A percentile compares a stretch with the other conserved stretches of the same genome.
These are phyloP conservation scores for Lycaena phlaeas DNA, from an alignment of 2,888 invertebrate genomes.

Conservation along the genomic window DNA sequence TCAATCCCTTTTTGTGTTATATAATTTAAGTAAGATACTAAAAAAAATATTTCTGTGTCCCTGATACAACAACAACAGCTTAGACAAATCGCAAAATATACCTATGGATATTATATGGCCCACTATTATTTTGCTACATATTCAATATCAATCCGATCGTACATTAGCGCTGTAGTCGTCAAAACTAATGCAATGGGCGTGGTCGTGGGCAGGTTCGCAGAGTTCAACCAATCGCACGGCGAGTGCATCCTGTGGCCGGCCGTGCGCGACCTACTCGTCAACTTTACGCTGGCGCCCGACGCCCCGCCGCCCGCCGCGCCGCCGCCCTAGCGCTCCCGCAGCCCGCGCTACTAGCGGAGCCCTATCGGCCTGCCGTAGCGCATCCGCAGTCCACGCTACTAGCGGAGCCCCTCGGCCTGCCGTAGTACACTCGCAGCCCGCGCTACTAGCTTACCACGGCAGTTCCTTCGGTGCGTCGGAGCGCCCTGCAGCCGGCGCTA, in stretches of 20 bases:
- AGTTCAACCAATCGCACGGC: constrained; percentile 82
- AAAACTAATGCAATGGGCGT: too few relatives aligned
- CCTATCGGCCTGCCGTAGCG: not conserved
- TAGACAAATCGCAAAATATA: too few relatives aligned
- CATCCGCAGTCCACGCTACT: not conserved
- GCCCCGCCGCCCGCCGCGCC: constrained; percentile 70
- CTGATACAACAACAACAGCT: too few relatives aligned
- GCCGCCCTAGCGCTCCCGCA: constrained; percentile 37
- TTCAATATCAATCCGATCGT: too few relatives aligned
- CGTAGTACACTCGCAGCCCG: not conserved
- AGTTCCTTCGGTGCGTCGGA: not conserved
- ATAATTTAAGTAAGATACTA: too few relatives aligned
- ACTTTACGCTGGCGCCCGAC: constrained; percentile 87
- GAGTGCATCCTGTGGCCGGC: constrained; percentile 95
- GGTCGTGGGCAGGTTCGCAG: constrained; percentile 76
- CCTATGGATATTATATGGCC: too few relatives aligned
- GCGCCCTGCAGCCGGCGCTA: too few relatives aligned
- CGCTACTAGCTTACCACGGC: not conserved
- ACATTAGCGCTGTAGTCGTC: too few relatives aligned
- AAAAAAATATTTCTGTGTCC: too few relatives aligned
- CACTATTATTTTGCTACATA: too few relatives aligned
- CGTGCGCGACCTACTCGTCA: constrained; percentile 88
- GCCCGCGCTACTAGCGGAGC: constrained; percentile 11
- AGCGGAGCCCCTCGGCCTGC: not conserved
- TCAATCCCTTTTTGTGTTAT: too few relatives aligned